These are phyloP conservation scores for Egretta garzetta DNA, from an alignment of 2,113 vertebrate genomes.

Conservation along the genomic window DNA sequence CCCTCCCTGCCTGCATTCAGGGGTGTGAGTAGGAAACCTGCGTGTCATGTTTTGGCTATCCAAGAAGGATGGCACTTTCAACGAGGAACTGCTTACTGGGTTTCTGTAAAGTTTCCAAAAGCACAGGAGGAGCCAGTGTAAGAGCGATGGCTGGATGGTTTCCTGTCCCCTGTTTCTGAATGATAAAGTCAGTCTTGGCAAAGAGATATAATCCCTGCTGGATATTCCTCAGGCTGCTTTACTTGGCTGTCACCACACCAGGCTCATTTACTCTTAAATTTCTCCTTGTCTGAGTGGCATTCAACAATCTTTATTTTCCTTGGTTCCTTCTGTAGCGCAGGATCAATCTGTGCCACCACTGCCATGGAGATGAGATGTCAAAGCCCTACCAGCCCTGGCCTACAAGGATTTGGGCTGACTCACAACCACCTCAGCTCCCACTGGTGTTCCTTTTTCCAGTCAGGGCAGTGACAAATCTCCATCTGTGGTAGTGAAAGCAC, in stretches of 20 bases:
- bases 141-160: background rate
- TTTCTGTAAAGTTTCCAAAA: background rate
- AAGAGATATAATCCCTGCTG: background rate
- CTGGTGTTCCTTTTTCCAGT: background rate
- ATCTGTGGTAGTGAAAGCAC: background rate
- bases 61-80: background rate
- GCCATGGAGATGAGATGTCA: background rate
- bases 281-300: background rate
- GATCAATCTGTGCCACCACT: background rate
- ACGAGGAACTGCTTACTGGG: background rate
- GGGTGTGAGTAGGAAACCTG: background rate
- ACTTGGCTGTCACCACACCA: background rate
- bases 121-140: background rate
- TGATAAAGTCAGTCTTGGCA: background rate
- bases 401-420: background rate
- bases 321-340: background rate
- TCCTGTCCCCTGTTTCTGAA: background rate
- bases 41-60: accelerated
- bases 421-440: background rate
- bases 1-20: background rate
- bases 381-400: background rate
- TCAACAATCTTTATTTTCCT: background rate
- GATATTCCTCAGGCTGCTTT: background rate
- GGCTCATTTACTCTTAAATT: background rate
- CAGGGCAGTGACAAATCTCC: background rate